A percentile compares a stretch with the other conserved stretches of the same genome.
Conservation (phyloP, 2,113 vertebrate genomes). For the Proteles cristata region DNA sequence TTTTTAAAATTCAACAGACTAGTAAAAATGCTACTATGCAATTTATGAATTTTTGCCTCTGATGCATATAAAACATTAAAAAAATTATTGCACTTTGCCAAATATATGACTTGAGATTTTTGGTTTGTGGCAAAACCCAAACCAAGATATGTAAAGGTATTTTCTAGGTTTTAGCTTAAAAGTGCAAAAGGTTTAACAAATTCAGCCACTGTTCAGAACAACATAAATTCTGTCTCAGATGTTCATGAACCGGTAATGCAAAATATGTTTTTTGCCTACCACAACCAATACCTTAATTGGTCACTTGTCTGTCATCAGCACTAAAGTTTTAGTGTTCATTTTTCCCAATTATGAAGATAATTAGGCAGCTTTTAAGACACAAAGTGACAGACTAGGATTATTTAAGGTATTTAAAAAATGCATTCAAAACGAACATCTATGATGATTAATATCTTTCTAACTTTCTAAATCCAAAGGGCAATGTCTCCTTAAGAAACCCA, state of each 20-base stretch:
- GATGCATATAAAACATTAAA: background rate
- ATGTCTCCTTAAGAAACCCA: background rate
- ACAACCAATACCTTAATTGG: background rate
- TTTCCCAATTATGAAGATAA: slow-evolving; percentile 18
- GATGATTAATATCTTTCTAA: slow-evolving; percentile 6
- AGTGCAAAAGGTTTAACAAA: background rate
- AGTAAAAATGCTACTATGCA: background rate
- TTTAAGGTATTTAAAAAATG: slow-evolving; percentile 48
- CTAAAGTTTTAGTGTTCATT: background rate
- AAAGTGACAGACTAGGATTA: slow-evolving; percentile 11
- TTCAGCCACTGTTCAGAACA: background rate
- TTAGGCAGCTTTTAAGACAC: slow-evolving; percentile 13
- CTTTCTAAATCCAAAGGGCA: background rate
- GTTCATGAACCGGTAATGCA: background rate
- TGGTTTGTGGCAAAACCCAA: background rate
- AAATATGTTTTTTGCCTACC: background rate
- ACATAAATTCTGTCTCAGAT: background rate
- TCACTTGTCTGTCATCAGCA: background rate
- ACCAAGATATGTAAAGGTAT: background rate
- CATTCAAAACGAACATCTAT: slow-evolving; percentile 17
- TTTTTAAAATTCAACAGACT: background rate
- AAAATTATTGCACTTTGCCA: background rate
- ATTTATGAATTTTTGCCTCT: background rate
- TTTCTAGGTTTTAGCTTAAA: background rate
- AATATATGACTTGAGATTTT: background rate